Evolutionary conservation across 2,797 vertebrate genomes (phyloP), one percentile per base, ranked within the genome.

Genomic region (Lacerta viridis): DNA sequence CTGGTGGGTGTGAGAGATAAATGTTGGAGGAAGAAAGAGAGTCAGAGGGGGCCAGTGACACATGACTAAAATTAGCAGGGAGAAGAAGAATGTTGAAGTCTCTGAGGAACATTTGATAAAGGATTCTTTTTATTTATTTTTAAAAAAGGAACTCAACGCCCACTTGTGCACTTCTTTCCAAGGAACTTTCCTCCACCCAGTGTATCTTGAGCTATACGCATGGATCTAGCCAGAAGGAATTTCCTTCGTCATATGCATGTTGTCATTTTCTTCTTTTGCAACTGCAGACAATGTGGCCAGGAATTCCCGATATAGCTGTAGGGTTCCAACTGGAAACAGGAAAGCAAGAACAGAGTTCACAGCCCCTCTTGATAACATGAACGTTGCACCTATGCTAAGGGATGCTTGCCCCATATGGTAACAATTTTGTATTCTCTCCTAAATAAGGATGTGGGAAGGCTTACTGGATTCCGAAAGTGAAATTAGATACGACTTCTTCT

Each of bases 51-150:
- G 91, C 83, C 90, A 92, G 90, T 94, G 94, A 93, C 95, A 94
- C 94, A 94, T 59, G 94, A 86, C 96, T 97, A 97, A 97, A 97
- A 96, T 96, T 97, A 97, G 93, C 93, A 93, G 93, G 96, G 96
- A 96, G 96, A 97, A 96, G 91, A 90, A 93, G 95, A 95, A 95
- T 92, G 92, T 90, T 43, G 84, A 94, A 92, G 93, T 96, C 96
- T 95, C 95, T 86, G 79, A 93, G 96, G 95, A 95, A 59, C 88
- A 71, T 74, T 84, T 82, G 95, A 93, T 94, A 96, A 93, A 93
- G 33, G 36, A 95, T 55, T 55, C 50, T 55, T 55, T 55, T 55
- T 55, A 50, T 55, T 55, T 55, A 55, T 50, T 55, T 46, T 55
- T 15, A 4, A 94, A 92, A 96, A 96, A 89, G 87, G 82, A 88